These are phyloP conservation scores for Sphaerodactylus townsendi DNA, from an alignment of 2,113 vertebrate species.

Conservation along the genomic window DNA sequence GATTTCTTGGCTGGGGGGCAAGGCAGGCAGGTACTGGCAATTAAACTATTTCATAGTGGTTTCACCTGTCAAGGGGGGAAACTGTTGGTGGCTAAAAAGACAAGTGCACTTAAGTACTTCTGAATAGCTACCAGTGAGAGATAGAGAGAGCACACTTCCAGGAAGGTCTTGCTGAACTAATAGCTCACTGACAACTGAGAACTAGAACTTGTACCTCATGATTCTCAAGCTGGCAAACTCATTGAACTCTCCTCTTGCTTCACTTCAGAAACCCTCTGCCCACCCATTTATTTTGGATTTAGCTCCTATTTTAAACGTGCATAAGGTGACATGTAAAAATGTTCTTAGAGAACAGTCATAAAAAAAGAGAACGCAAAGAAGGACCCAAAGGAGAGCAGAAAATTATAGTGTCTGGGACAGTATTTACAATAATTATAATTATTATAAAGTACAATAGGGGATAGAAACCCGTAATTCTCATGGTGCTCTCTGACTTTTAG, in stretches of 20 bases:
- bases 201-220: conserved; percentile 4
- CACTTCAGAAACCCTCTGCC: conserved; percentile 41
- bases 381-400: conserved; percentile 68
- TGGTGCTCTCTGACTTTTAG: conserved; percentile 70
- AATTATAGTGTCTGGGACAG: conserved; percentile 74
- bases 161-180: neutral
- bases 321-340: conserved; percentile 72
- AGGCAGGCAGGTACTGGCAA: neutral
- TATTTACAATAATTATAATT: conserved; percentile 79
- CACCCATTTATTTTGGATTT: conserved; percentile 68
- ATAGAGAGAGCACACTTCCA: neutral
- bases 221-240: conserved; percentile 11
- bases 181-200: neutral
- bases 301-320: conserved; percentile 65
- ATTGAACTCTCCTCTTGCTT: conserved; percentile 31
- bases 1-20: too few species aligned
- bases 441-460: conserved; percentile 75
- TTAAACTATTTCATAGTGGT: neutral
- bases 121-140: neutral
- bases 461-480: conserved; percentile 72
- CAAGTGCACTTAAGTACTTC: neutral
- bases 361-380: conserved; percentile 73
- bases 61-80: neutral
- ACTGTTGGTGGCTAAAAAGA: neutral
- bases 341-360: conserved; percentile 73